Evolutionary conservation across 1,140 invertebrate species (phyloP).

Genomic region (Himalopsyche phryganea): DNA sequence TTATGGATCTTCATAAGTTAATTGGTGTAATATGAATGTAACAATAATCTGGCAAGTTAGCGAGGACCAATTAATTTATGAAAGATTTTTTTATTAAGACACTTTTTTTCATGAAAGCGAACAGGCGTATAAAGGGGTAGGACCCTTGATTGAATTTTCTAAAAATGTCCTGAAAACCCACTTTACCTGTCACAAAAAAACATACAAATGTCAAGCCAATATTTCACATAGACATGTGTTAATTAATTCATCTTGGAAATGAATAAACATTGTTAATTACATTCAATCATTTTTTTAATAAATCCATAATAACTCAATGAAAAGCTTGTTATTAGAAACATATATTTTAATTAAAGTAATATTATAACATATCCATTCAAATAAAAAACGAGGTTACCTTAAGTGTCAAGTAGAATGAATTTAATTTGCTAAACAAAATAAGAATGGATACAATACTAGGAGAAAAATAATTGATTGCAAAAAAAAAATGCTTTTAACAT

Average conservation of each 20-base stretch:
- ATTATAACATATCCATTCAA: too few species aligned
- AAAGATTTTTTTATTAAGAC: slow-evolving; percentile 1
- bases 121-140: neutral
- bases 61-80: neutral
- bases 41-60: neutral
- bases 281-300: neutral
- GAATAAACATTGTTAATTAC: neutral
- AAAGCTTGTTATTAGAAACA: neutral
- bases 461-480: too few species aligned
- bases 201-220: neutral
- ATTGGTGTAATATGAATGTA: neutral
- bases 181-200: neutral
- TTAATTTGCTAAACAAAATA: too few species aligned
- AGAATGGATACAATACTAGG: too few species aligned
- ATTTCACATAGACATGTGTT: neutral
- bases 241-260: neutral
- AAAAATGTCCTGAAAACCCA: neutral
- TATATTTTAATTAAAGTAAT: too few species aligned
- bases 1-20: slow-evolving; percentile 1
- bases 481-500: too few species aligned
- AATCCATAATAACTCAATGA: neutral
- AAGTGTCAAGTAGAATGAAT: too few species aligned
- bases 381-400: too few species aligned
- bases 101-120: slow-evolving; percentile 6
- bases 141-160: neutral